Conservation (phyloP, 1,140 invertebrate species). For the Drosophila pectinifera region DNA sequence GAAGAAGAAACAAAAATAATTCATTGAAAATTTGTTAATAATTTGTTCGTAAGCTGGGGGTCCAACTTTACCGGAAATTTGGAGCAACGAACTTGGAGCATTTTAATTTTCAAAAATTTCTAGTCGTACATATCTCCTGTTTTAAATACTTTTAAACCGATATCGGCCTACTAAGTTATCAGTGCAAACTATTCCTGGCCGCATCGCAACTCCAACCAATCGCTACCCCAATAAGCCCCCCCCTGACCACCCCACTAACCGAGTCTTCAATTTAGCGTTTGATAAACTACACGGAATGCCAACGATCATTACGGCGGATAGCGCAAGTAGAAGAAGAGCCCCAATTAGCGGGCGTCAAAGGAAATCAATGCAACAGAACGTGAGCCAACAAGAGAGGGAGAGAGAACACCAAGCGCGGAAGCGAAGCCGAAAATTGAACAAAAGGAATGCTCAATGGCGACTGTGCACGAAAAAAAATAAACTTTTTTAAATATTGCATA, state of each 20-base stretch:
- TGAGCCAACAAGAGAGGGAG: constrained; percentile 2
- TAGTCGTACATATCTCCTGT: too few relatives aligned
- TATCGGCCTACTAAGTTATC: neutral
- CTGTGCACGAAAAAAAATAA: neutral
- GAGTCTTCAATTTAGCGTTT: constrained; percentile 46
- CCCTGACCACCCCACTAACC: neutral
- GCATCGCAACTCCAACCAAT: constrained; percentile 4
- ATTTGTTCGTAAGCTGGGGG: too few relatives aligned
- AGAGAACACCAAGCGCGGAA: neutral
- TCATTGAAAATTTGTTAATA: too few relatives aligned
- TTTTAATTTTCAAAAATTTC: too few relatives aligned
- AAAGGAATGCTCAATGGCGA: constrained; percentile 7
- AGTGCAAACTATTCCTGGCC: constrained; percentile 2
- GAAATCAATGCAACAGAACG: constrained; percentile 64
- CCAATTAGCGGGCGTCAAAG: constrained; percentile 72
- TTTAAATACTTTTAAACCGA: neutral
- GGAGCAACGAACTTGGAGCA: too few relatives aligned
- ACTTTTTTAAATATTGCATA: too few relatives aligned
- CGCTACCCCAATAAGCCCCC: constrained; percentile 21
- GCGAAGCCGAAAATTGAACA: constrained; percentile 15
- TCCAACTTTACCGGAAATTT: too few relatives aligned
- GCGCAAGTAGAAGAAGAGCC: neutral
- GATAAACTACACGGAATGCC: constrained; percentile 74
- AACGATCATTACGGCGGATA: constrained; percentile 63
- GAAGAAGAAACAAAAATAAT: too few relatives aligned